Evolutionary conservation across 2,888 invertebrate species (phyloP), one percentile per base, ranked within the genome.

Genomic region (Rhagophthalmus giganteus): DNA sequence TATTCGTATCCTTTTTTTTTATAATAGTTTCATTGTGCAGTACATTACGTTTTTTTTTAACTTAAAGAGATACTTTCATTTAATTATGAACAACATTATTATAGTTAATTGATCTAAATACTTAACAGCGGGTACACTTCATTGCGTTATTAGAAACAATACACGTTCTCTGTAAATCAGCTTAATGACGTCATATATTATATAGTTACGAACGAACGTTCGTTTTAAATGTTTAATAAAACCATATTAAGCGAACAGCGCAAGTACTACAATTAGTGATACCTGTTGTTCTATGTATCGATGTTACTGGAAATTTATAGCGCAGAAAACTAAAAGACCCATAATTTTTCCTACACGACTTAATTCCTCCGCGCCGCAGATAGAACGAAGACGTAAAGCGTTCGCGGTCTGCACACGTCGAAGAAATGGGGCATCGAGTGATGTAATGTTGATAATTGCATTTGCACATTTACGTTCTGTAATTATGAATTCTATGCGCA

Each of bases 401-500:
- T 4, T 12, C 25, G 16, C 26, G 11, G 20, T 25, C n/a, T n/a
- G n/a, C n/a, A n/a, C n/a, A 15, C 13, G 27, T 13, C 4, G 27
- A 40, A 47, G 25, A 35, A 49, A 12, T 15, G 8, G 20, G 8
- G 12, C 14, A 32, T 8, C 3, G 15, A 27, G 27, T 46, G 46
- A 24, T 48, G 41, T 37, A 38, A 48, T 25, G 31, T 16, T 35
- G 50, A 58, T 58, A 58, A 59, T 58, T 57, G 52, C 54, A 53
- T 49, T 59, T 42, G 53, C 56, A 55, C 58, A 54, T 54, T 59
- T 58, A 52, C 53, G 56, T 56, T 55, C 46, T 41, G 46, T 53
- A 58, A 60, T 60, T 61, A 58, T 59, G 52, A 55, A 61, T 59
- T 61, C 59, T 51, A 40, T 35, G 39, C 58, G 57, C 57, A 55